A percentile compares a stretch with the other conserved stretches of the same genome.
Evolutionary conservation across 2,797 vertebrate genomes (phyloP).

Genomic region (Crenichthys baileyi): DNA sequence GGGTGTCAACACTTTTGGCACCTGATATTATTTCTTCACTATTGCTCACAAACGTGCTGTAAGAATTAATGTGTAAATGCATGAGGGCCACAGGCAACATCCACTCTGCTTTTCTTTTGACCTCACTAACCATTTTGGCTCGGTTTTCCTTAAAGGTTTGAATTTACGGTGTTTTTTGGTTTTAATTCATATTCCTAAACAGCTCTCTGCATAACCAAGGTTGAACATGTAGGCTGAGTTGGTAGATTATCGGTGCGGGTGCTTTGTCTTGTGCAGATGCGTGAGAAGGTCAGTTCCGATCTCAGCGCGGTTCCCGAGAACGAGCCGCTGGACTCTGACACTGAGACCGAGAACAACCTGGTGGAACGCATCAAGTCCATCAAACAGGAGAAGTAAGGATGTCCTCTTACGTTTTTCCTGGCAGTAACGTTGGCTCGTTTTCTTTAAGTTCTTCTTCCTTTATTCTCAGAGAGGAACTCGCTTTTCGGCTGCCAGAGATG

Average conservation of each 20-base stretch:
- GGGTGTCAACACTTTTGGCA: background rate
- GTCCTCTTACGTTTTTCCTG: background rate
- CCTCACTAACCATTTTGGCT: constrained; percentile 64
- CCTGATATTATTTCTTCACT: background rate
- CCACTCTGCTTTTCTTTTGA: constrained; percentile 27
- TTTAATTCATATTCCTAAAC: background rate
- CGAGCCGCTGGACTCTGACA: constrained; percentile 83
- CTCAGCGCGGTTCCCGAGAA: constrained; percentile 85
- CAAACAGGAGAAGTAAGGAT: constrained; percentile 94
- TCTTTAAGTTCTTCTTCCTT: background rate
- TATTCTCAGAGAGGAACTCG: constrained; percentile 90
- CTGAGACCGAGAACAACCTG: constrained; percentile 87
- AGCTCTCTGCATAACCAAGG: background rate
- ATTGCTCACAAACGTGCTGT: constrained; percentile 22
- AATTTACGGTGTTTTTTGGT: background rate
- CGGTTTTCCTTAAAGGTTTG: constrained; percentile 39
- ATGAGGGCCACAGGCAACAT: constrained; percentile 54
- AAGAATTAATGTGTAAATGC: constrained; percentile 48
- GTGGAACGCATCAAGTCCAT: constrained; percentile 93
- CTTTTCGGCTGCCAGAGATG: constrained; percentile 92
- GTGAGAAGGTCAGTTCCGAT: constrained; percentile 76
- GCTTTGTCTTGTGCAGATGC: constrained; percentile 63
- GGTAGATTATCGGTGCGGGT: constrained; percentile 11
- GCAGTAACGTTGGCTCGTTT: fast-evolving
- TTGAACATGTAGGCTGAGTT: background rate